A percentile compares a stretch with the other conserved stretches of the same genome.
phyloP scores from a whole-genome alignment of 2,888 invertebrate genomes.

The Caenorhabditis sp. region DNA sequence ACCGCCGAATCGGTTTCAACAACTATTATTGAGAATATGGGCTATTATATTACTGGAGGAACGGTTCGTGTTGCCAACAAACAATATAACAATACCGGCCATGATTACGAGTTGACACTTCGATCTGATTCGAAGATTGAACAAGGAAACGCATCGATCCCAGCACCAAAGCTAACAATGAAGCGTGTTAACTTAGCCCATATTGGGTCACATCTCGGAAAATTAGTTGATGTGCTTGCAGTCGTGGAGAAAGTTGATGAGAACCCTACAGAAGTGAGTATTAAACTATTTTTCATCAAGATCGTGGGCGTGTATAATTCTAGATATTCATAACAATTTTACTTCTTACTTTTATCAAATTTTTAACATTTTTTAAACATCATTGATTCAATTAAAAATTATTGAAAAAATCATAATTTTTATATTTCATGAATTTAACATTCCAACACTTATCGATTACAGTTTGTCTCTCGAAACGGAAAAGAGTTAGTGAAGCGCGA shows the following conservation, averaged over 20 bases:
- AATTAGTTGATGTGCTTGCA: constrained; percentile 57
- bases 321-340: too few species aligned
- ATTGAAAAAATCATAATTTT: too few species aligned
- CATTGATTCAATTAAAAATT: too few species aligned
- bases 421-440: too few species aligned
- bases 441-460: neutral
- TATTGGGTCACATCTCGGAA: constrained; percentile 16
- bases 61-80: constrained; percentile 92
- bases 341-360: too few species aligned
- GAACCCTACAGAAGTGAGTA: constrained; percentile 23
- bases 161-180: constrained; percentile 21
- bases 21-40: constrained; percentile 49
- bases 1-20: constrained; percentile 46
- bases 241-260: constrained; percentile 58
- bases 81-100: constrained; percentile 82
- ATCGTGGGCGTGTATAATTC: too few species aligned
- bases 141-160: constrained; percentile 16
- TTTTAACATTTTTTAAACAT: too few species aligned
- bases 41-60: constrained; percentile 87
- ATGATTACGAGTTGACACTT: constrained; percentile 95
- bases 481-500: constrained; percentile 83
- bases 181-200: constrained; percentile 15
- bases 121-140: constrained; percentile 77
- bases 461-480: constrained; percentile 53
- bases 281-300: too few species aligned